Base-by-base conservation (phyloP, 2,113 vertebrate species). In the Trematomus loennbergii region DNA sequence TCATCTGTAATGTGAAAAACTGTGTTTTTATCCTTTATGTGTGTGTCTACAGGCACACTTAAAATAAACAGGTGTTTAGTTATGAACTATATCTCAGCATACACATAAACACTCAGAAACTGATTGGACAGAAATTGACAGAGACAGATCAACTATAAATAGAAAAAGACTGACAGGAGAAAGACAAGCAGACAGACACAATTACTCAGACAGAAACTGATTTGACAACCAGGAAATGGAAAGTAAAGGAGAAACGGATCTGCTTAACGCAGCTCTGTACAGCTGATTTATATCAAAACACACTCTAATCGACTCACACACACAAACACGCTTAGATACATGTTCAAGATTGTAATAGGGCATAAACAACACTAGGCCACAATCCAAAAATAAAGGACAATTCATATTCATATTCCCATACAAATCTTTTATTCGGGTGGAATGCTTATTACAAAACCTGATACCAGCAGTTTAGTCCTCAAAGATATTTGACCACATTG, bases 311-410 rank as follows among this genome's bases (percentile, higher is more conserved):
- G 36, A 69, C 18, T 7, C 54, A 83, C 45, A 63, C 75, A 45
- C 22, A 43, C 22, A 67, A 3, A 63, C 29, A 73, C 4, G 1
- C 52, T 72, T 46, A 60, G 50, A 72, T 59, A 57, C 50, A 88
- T 76, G 79, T 68, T 83, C 9, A 9, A 60, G 45, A 82, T 50
- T 25, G 18, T 57, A 75, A 89, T 87, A 90, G 91, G 90, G 90
- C 90, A 93, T 86, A 86, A 73, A 88, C 62, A 86, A 83, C 79
- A 88, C 65, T 9, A 72, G 36, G 81, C 63, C 62, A 79, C 67
- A 58, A 36, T 72, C 52, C 13, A 72, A 78, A 72, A 78, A 75
- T 63, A 65, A 40, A 8, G 8, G 65, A 81, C 33, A 63, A 17
- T 36, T 75, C 11, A 66, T n/a, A 17, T 36, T 75, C 11, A 66